A percentile compares a stretch with the other conserved stretches of the same genome.
phyloP scores from a whole-genome alignment of 2,797 vertebrate species.

The Eospalax fontanierii region DNA sequence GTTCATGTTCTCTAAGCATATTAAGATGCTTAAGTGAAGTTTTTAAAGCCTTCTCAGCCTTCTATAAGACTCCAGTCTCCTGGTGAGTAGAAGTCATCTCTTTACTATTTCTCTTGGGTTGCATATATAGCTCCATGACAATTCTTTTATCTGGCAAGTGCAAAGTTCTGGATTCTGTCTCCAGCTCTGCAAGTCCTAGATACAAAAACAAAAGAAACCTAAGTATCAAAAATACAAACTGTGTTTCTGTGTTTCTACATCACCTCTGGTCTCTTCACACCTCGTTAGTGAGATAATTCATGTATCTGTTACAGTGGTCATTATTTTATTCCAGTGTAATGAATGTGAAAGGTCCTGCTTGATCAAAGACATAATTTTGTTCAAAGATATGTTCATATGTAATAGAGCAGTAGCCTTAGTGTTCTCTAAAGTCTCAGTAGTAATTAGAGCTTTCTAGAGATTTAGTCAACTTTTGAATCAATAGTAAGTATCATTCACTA shows the following conservation, averaged over 20 bases:
- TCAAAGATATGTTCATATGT: slow-evolving; percentile 85
- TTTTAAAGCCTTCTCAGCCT: background rate
- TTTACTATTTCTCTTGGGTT: background rate
- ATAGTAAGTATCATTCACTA: slow-evolving; percentile 72
- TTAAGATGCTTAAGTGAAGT: background rate
- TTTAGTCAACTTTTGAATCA: slow-evolving; percentile 81
- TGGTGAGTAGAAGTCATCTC: slow-evolving; percentile 53
- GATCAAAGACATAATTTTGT: slow-evolving; percentile 87
- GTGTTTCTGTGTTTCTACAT: slow-evolving; percentile 57
- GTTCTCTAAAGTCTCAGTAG: slow-evolving; percentile 73
- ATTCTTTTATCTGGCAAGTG: rapidly evolving
- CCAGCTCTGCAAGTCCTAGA: background rate
- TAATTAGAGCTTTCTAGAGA: slow-evolving; percentile 81
- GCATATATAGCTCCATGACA: background rate
- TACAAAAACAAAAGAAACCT: background rate
- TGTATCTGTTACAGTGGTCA: slow-evolving; percentile 75
- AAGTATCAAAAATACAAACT: background rate
- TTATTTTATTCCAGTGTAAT: slow-evolving; percentile 79
- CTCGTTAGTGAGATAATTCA: slow-evolving; percentile 80
- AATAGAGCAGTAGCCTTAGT: slow-evolving; percentile 80
- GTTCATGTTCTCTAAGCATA: background rate
- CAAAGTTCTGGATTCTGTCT: background rate
- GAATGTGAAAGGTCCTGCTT: slow-evolving; percentile 81
- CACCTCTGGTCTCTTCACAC: slow-evolving; percentile 67
- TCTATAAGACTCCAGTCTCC: slow-evolving; percentile 33